Base-by-base conservation (phyloP, 2,888 invertebrate species). In the Mythimna loreyi region DNA sequence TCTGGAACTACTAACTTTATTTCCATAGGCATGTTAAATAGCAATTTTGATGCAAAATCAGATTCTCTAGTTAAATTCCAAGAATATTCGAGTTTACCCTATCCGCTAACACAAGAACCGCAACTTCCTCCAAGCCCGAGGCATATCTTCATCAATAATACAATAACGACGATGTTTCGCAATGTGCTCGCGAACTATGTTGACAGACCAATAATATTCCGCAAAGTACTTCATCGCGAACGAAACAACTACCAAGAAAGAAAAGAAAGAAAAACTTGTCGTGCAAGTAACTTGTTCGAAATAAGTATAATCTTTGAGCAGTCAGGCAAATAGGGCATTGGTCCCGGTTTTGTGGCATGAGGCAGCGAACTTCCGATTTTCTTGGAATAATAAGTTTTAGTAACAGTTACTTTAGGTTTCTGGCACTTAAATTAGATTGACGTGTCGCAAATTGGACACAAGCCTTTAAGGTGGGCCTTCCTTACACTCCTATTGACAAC, bases 61-160 rank as follows among this genome's bases (percentile, higher is more conserved):
- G 5, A 30, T 30, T 30, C 7, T 7, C 30, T 30, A 5, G 3
- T 30, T 30, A n/a, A 6, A 7, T 30, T 30, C 30, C 30, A 30
- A 30, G 7, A 30, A 30, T 30, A 6, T n/a, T n/a, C 33, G 11
- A 13, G 11, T 36, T 13, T 36, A 25, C 13, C 11, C 8, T 53
- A 40, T 1, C 21, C 81, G 68, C 84, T 65, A 0, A 16, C 56
- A 67, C 33, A 69, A 9, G 11, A 8, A 66, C 72, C 69, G 9
- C 21, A 57, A 45, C 60, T 8, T 7, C 11, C 7, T n/a, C 25
- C 21, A 75, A 52, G 47, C 59, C 72, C 43, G 47, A 53, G 40
- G 59, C 75, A 78, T 82, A 81, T 78, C 78, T 75, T 83, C 67
- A 81, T 75, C 83, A 78, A 84, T 81, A 83, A 67, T 67, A 83